These are phyloP conservation scores for Horisme vitalbata DNA, from an alignment of 2,888 invertebrate species.

Conservation along the genomic window DNA sequence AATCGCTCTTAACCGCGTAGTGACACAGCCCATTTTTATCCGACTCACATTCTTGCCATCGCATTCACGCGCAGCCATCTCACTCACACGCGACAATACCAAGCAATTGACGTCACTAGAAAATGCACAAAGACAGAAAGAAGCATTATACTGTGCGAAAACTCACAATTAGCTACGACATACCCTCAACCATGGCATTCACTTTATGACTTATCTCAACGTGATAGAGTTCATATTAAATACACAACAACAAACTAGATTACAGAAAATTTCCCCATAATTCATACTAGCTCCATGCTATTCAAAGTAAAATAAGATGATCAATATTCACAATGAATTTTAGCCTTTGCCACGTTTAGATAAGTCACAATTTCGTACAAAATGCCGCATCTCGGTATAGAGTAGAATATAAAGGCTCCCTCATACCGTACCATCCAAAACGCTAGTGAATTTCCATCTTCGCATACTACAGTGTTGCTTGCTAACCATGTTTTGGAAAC, in stretches of 20 bases:
- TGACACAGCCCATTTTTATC: slow-evolving; percentile 16
- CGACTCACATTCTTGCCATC: slow-evolving; percentile 14
- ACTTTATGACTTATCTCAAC: slow-evolving; percentile 13
- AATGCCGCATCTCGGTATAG: slow-evolving; percentile 18
- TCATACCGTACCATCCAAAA: slow-evolving; percentile 33
- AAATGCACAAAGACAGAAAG: slow-evolving; percentile 15
- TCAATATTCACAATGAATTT: background rate
- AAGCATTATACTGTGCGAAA: slow-evolving; percentile 25
- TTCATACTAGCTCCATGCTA: too few species aligned
- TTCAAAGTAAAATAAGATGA: background rate
- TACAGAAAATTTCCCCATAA: too few species aligned
- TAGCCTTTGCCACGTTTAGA: slow-evolving; percentile 1
- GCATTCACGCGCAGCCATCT: slow-evolving; percentile 16
- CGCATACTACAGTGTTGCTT: slow-evolving; percentile 28
- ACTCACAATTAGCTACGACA: slow-evolving; percentile 25
- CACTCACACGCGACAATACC: slow-evolving; percentile 12
- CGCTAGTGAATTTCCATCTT: slow-evolving; percentile 37
- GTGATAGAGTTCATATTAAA: slow-evolving; percentile 13
- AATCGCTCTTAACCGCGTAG: slow-evolving; percentile 3
- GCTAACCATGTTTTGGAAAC: slow-evolving; percentile 53
- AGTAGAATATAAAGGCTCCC: slow-evolving; percentile 29
- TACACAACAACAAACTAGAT: too few species aligned
- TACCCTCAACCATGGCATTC: slow-evolving; percentile 21
- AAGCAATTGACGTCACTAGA: slow-evolving; percentile 21
- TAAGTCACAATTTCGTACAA: slow-evolving; percentile 2